Percentiles rank a stretch among this genome's conserved stretches.
Conservation (phyloP, 2,888 invertebrate species). For the Leucophora obtusa region DNA sequence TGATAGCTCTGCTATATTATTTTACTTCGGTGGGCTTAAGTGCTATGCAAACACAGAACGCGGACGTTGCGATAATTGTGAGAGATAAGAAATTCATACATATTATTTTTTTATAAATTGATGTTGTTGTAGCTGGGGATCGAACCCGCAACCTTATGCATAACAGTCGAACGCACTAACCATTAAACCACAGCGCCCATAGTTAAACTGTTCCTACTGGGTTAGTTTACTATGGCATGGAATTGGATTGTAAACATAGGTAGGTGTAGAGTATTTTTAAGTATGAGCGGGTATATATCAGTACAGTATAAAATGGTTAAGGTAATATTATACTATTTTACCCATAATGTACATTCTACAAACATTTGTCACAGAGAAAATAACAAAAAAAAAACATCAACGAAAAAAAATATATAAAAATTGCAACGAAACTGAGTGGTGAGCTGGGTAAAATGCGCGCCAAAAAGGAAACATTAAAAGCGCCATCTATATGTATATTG, state of each 20-base stretch:
- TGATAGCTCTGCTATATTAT: too few species aligned
- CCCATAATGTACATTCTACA: constrained; percentile 45
- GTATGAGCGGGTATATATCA: not conserved
- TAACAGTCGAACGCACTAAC: too few species aligned
- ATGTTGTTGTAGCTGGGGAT: too few species aligned
- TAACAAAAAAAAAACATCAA: constrained; percentile 5
- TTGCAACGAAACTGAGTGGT: constrained; percentile 41
- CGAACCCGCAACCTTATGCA: too few species aligned
- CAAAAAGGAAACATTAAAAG: constrained; percentile 69
- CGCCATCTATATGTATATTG: constrained; percentile 61
- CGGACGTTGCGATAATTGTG: too few species aligned
- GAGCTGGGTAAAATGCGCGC: constrained; percentile 65
- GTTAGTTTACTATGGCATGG: not conserved
- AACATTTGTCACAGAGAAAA: constrained; percentile 54
- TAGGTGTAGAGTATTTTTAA: not conserved
- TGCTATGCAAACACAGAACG: too few species aligned
- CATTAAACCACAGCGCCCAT: too few species aligned
- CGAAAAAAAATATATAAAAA: constrained; percentile 31
- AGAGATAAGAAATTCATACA: too few species aligned
- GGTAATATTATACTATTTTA: constrained; percentile 50
- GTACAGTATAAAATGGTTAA: constrained; percentile 29
- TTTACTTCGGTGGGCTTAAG: too few species aligned
- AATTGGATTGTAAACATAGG: not conserved
- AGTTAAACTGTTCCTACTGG: not conserved
- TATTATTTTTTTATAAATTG: too few species aligned